A percentile compares a stretch with the other conserved stretches of the same genome.
These are phyloP conservation scores for Dryoscopus gambensis DNA, from an alignment of 2,113 vertebrate genomes.

Conservation along the genomic window DNA sequence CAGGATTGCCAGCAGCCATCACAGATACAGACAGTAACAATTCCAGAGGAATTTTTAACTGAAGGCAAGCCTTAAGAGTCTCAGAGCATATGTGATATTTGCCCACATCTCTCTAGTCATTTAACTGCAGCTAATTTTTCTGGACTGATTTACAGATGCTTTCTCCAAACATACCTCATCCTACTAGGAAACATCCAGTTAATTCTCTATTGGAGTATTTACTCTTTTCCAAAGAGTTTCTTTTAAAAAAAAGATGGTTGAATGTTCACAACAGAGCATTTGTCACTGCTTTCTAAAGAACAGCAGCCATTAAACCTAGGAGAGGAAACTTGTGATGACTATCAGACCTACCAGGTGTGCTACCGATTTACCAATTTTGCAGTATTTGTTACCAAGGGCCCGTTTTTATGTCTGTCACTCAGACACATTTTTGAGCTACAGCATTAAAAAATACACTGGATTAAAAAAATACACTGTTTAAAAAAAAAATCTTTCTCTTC, in stretches of 20 bases:
- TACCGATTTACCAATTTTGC: not conserved
- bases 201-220: not conserved
- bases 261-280: not conserved
- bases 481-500: not conserved
- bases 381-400: not conserved
- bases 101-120: not conserved
- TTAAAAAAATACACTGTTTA: too few species aligned
- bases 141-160: not conserved
- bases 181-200: not conserved
- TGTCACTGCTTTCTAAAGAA: not conserved
- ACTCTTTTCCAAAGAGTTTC: not conserved
- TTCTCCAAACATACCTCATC: not conserved
- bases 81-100: not conserved
- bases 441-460: not conserved
- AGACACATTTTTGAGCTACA: not conserved
- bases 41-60: not conserved
- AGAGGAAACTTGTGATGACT: not conserved
- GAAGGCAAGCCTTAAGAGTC: not conserved
- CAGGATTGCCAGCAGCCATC: not conserved
- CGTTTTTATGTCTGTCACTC: not conserved
- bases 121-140: not conserved
- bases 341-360: not conserved
- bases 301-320: not conserved
- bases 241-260: not conserved
- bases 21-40: not conserved